Base-by-base conservation (phyloP, 53 echinoderm and acorn worm genomes). In the Paracentrotus lividus region DNA sequence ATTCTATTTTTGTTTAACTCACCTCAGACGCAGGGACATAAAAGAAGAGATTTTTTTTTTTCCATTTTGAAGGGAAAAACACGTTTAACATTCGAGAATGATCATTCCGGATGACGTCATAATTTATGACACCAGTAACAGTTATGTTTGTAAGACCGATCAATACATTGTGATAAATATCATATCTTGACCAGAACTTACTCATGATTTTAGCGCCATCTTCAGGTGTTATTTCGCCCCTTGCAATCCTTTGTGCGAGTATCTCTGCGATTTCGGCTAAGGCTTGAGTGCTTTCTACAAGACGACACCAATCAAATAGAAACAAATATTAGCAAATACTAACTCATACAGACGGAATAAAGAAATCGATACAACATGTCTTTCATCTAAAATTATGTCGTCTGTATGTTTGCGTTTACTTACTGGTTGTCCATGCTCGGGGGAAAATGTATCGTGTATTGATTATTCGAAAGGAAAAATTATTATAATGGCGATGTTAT, bases 121-220 rank as follows among this genome's bases (percentile, higher is more conserved):
- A n/a, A n/a, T n/a, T n/a, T n/a, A n/a, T n/a, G n/a, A n/a, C n/a
- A n/a, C n/a, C n/a, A n/a, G n/a, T n/a, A n/a, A n/a, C n/a, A n/a
- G n/a, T n/a, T n/a, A n/a, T n/a, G n/a, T n/a, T n/a, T n/a, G n/a
- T n/a, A n/a, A n/a, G n/a, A n/a, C n/a, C n/a, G n/a, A n/a, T n/a
- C n/a, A n/a, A n/a, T n/a, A n/a, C n/a, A n/a, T n/a, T n/a, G n/a
- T n/a, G n/a, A n/a, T n/a, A n/a, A 54, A 69, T 24, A 49, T 7
- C 76, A 76, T 7, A 76, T 42, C 0, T 77, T 42, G 42, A 5
- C 29, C 4, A n/a, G n/a, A n/a, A 77, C 95, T 95, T 88, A 95
- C 95, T 93, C 95, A 95, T 95, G 51, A 95, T 95, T 64, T 95
- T 95, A 27, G 93, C 95, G 24, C 95, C 95, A 32, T 90, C 93